These are phyloP conservation scores for Myiothlypis chrysogaster DNA, from an alignment of 2,797 vertebrate species.

Conservation along the genomic window DNA sequence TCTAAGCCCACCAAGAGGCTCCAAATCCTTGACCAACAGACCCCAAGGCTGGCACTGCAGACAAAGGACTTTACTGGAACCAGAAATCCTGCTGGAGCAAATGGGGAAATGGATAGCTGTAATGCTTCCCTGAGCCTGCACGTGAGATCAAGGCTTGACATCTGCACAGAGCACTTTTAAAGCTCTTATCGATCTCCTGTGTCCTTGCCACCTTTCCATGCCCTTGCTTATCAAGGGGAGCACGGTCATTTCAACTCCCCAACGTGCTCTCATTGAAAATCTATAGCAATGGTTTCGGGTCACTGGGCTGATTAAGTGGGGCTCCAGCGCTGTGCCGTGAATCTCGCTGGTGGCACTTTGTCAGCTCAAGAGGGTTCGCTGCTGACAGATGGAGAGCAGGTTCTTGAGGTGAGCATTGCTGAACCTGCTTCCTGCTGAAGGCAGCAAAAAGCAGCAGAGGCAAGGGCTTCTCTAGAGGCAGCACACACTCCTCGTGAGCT, in stretches of 20 bases:
- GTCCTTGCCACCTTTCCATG: not conserved
- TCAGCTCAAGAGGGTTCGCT: not conserved
- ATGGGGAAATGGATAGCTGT: not conserved
- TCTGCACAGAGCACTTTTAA: not conserved
- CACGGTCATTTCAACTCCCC: not conserved
- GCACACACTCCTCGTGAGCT: accelerated
- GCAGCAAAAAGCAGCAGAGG: not conserved
- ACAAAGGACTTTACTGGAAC: not conserved
- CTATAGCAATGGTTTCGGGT: not conserved
- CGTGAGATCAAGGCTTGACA: not conserved
- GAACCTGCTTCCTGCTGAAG: not conserved
- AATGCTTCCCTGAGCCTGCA: not conserved
- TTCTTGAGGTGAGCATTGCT: not conserved
- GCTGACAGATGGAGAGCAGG: not conserved
- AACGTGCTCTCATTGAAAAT: not conserved
- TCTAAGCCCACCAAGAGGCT: not conserved
- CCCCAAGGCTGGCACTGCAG: not conserved
- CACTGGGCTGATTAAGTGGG: not conserved
- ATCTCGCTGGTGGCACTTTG: not conserved
- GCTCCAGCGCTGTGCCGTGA: not conserved
- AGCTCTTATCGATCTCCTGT: not conserved
- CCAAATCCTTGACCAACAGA: not conserved
- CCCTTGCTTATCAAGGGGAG: not conserved
- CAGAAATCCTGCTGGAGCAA: not conserved
- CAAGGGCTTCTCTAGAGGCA: not conserved